Percentiles rank a stretch among this genome's conserved stretches.
Evolutionary conservation across 2,113 vertebrate genomes (phyloP).

Genomic region (Tachysurus vachellii): DNA sequence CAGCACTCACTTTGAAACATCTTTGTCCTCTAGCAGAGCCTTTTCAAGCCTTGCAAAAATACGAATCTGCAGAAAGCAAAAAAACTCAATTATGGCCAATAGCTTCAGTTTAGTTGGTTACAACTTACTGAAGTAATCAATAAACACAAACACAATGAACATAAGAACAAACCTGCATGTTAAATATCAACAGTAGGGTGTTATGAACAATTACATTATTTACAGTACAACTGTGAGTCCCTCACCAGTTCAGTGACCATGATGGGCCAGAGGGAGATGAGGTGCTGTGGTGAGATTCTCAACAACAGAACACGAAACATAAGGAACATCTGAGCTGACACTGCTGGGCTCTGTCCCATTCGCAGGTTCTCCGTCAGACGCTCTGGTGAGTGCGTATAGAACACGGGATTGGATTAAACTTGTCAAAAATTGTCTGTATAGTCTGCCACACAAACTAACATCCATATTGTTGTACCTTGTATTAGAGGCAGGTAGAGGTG

Average conservation of each 20-base stretch:
- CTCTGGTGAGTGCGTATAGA: constrained; percentile 70
- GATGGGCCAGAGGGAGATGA: constrained; percentile 95
- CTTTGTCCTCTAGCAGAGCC: constrained; percentile 79
- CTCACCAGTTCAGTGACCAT: constrained; percentile 96
- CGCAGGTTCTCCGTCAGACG: constrained; percentile 91
- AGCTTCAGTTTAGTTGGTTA: too few relatives aligned
- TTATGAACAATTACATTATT: background rate
- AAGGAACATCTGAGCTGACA: constrained; percentile 91
- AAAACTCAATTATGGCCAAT: background rate
- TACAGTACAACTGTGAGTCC: background rate
- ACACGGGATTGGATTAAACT: background rate
- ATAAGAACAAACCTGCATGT: background rate
- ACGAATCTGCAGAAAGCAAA: constrained; percentile 79
- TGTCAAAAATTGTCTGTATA: background rate
- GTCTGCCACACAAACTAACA: background rate
- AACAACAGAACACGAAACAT: constrained; percentile 93
- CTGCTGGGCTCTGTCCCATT: constrained; percentile 80
- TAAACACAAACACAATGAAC: background rate
- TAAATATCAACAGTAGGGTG: background rate
- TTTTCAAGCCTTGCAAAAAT: constrained; percentile 87
- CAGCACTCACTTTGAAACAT: constrained; percentile 80
- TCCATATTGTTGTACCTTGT: constrained; percentile 78
- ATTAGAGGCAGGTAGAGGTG: constrained; percentile 94
- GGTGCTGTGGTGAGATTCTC: constrained; percentile 91
- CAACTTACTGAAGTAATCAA: background rate